Base-by-base conservation (phyloP, 2,888 invertebrate genomes). In the Julus scanicus region DNA sequence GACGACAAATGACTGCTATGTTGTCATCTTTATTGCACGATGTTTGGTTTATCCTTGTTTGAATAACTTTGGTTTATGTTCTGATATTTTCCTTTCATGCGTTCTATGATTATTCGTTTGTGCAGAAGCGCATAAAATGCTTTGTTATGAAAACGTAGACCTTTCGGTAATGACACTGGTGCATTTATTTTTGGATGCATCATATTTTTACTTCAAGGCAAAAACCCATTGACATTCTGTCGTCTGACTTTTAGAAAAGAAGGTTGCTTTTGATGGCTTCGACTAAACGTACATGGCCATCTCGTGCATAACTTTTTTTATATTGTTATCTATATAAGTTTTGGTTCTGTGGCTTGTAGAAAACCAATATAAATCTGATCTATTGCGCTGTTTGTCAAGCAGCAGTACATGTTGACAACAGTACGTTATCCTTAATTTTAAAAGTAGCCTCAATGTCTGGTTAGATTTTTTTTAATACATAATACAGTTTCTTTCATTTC, bases 21-120 rank as follows among this genome's bases (percentile, higher is more conserved):
- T 80, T 80, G 80, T 80, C 80, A 80, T 80, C 80, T 80, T 80
- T 80, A 80, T 80, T 80, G 80, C 80, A 80, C 29, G 37, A 80
- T 80, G 29, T 80, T 37, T 80, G 15, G 29, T 37, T 37, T 37
- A 11, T 39, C 80, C 37, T 80, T 37, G 80, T 29, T 39, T 11
- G 80, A 15, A 80, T 80, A 29, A 80, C 80, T 37, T 13, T 4
- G 80, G 80, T 80, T 37, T 37, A 37, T 37, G 29, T 80, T 80
- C 37, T 3, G n/a, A 63, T 20, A 63, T 63, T 20, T n/a, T 29
- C 29, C 11, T 37, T 80, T 29, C 80, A 29, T 80, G 37, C 80
- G 8, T 80, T 80, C 29, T 80, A 29, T 80, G 80, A 80, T 80
- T 39, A 71, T 71, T 11, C 71, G 29, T 71, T 80, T 80, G 37